Percentiles rank a stretch among this genome's conserved stretches.
phyloP scores from a whole-genome alignment of 2,888 invertebrate species.

The Schizaphis graminum region DNA sequence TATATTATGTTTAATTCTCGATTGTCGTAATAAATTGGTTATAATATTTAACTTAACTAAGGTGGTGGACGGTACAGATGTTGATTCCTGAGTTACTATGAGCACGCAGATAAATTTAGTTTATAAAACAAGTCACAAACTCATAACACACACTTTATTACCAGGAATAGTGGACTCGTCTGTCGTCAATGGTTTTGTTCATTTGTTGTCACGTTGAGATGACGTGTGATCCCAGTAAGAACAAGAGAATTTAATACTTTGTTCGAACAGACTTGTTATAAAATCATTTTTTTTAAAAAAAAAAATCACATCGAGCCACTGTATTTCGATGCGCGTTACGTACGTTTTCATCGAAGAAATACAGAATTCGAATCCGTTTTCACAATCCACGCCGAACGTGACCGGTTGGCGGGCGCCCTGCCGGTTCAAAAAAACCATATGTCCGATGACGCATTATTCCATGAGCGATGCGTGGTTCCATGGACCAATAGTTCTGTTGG shows the following conservation, averaged over 20 bases:
- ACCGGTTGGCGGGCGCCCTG: constrained; percentile 30
- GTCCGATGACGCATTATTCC: constrained; percentile 39
- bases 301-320: not conserved
- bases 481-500: constrained; percentile 58
- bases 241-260: not conserved
- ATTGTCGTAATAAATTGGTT: not conserved
- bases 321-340: not conserved
- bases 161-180: not conserved
- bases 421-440: constrained; percentile 36
- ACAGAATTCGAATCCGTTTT: not conserved
- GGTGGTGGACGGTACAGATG: not conserved
- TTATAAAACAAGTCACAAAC: not conserved
- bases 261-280: not conserved
- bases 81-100: not conserved
- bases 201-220: too few relatives aligned
- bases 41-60: too few relatives aligned
- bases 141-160: not conserved
- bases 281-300: not conserved
- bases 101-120: not conserved
- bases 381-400: not conserved
- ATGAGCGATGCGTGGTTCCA: constrained; percentile 53
- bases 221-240: not conserved
- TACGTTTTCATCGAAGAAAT: too few relatives aligned
- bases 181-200: too few relatives aligned
- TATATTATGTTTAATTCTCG: not conserved